These are phyloP conservation scores for Sula dactylatra DNA, from an alignment of 2,113 vertebrate species.

Conservation along the genomic window DNA sequence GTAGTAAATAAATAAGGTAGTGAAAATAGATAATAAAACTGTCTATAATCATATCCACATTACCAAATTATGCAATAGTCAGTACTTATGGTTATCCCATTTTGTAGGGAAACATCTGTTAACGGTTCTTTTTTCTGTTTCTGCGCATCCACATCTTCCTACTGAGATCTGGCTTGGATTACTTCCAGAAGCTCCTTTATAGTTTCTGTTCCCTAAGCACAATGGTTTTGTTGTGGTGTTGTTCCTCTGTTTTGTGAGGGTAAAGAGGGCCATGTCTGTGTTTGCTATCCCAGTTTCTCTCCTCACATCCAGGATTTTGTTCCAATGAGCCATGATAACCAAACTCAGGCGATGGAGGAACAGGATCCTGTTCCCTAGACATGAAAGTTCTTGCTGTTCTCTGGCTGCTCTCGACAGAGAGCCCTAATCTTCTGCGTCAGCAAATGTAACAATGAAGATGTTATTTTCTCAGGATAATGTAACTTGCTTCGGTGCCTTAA, in stretches of 20 bases:
- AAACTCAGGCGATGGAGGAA: not conserved
- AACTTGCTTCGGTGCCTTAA: not conserved
- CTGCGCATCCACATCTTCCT: not conserved
- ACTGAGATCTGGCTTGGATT: conserved; percentile 1
- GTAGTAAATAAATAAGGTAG: not conserved
- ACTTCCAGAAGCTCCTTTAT: conserved; percentile 9
- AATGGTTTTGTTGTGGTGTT: not conserved
- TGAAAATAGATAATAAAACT: not conserved
- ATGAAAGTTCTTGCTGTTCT: not conserved
- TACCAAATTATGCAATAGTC: not conserved
- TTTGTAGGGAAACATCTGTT: conserved; percentile 13
- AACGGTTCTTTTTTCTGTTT: not conserved
- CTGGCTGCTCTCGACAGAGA: not conserved
- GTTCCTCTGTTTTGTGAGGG: not conserved
- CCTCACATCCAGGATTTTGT: not conserved
- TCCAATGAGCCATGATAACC: not conserved
- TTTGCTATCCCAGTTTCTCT: not conserved
- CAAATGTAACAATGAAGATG: not conserved
- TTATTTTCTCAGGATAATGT: not conserved
- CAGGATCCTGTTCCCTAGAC: not conserved
- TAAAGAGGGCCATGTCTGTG: not conserved
- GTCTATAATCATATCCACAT: not conserved
- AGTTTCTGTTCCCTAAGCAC: conserved; percentile 1
- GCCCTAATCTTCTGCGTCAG: not conserved
- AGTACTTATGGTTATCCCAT: not conserved